A percentile compares a stretch with the other conserved stretches of the same genome.
Evolutionary conservation across 2,888 invertebrate genomes (phyloP).

Genomic region (Fabriciana adippe): DNA sequence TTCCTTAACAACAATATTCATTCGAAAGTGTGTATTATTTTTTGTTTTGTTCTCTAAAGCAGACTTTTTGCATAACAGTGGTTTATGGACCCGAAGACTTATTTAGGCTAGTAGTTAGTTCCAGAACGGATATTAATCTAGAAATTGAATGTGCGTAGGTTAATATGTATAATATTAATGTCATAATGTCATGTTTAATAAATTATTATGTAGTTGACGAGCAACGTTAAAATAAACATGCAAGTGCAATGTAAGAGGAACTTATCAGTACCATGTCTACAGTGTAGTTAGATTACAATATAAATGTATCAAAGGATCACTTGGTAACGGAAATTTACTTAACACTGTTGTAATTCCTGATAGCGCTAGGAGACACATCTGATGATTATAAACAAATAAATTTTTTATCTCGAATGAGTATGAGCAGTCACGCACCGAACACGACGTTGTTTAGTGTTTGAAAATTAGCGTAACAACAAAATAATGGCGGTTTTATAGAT

Average conservation of each 20-base stretch:
- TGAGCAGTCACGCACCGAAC: constrained; percentile 35
- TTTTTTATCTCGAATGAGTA: constrained; percentile 36
- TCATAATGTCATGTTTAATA: constrained; percentile 22
- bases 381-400: constrained; percentile 40
- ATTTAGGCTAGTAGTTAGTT: no score
- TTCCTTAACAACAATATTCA: background rate
- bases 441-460: constrained; percentile 32
- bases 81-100: no score
- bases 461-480: constrained; percentile 11
- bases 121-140: no score
- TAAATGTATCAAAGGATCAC: constrained; percentile 13
- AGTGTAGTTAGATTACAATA: constrained; percentile 7
- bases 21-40: no score
- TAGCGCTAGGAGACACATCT: constrained; percentile 29
- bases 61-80: no score
- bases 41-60: no score
- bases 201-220: constrained; percentile 13
- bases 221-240: constrained; percentile 1
- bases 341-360: constrained; percentile 7
- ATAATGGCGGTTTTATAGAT: constrained; percentile 1
- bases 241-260: constrained; percentile 12
- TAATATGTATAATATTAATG: background rate
- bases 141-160: no score
- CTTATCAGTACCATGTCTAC: constrained; percentile 11
- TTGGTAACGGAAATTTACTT: constrained; percentile 41